These are phyloP conservation scores for Platyscapa corneri DNA, from an alignment of 1,140 invertebrate species.

Conservation along the genomic window DNA sequence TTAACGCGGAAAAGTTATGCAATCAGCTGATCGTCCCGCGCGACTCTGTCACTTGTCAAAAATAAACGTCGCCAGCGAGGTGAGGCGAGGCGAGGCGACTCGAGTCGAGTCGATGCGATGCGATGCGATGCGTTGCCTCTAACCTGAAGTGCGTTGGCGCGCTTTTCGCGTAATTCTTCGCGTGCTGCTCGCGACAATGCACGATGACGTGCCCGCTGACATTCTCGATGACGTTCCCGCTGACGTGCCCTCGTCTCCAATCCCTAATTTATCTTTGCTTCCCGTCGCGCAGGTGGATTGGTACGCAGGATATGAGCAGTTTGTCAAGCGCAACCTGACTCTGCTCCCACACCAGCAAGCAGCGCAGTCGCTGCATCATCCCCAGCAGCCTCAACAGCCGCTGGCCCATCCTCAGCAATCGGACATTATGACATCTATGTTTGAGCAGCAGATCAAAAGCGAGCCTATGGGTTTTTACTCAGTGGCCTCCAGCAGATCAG, in stretches of 20 bases:
- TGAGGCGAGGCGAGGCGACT: slow-evolving; percentile 33
- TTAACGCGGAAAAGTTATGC: slow-evolving; percentile 71
- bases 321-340: slow-evolving; percentile 76
- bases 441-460: slow-evolving; percentile 81
- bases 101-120: too few species aligned
- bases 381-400: slow-evolving; percentile 54
- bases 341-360: slow-evolving; percentile 73
- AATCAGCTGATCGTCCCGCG: slow-evolving; percentile 73
- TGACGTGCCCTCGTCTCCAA: background rate
- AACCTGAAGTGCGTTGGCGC: slow-evolving; percentile 59
- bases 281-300: slow-evolving; percentile 70
- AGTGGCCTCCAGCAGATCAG: slow-evolving; percentile 71
- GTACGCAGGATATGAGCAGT: slow-evolving; percentile 76
- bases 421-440: slow-evolving; percentile 76
- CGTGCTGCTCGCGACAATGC: too few species aligned
- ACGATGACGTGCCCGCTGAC: background rate
- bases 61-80: slow-evolving; percentile 65
- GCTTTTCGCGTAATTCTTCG: slow-evolving; percentile 25
- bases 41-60: slow-evolving; percentile 71
- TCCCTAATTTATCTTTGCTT: slow-evolving; percentile 15
- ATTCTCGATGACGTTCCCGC: background rate
- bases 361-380: slow-evolving; percentile 54
- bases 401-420: slow-evolving; percentile 42
- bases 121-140: slow-evolving; percentile 45
- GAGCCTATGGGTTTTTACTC: slow-evolving; percentile 79